Conservation (phyloP, 2,113 vertebrate species). For the Propithecus coquereli region DNA sequence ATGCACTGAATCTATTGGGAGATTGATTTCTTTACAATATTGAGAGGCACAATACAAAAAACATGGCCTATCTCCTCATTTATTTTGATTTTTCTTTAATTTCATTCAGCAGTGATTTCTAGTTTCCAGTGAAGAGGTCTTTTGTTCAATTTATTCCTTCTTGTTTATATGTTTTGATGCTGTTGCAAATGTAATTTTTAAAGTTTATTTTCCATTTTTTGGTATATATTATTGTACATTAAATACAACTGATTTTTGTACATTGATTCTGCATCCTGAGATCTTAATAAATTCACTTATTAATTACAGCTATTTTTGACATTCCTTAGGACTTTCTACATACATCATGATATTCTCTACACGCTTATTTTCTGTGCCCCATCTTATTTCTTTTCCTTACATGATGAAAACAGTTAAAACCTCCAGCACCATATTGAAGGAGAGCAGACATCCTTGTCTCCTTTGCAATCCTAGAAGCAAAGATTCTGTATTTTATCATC, state of each 20-base stretch:
- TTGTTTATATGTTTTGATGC: not conserved
- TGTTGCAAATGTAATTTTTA: too few species aligned
- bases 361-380: not conserved
- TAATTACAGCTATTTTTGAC: not conserved
- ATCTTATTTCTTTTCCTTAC: not conserved
- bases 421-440: not conserved
- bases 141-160: not conserved
- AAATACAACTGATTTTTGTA: too few species aligned
- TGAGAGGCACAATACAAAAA: not conserved
- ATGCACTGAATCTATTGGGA: not conserved
- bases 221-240: too few species aligned
- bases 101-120: not conserved
- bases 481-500: not conserved
- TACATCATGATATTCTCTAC: not conserved
- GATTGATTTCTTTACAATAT: not conserved
- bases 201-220: too few species aligned
- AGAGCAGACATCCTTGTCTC: not conserved
- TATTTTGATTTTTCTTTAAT: not conserved
- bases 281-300: too few species aligned
- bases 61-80: not conserved
- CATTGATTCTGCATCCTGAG: too few species aligned
- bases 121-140: not conserved
- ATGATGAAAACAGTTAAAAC: not conserved
- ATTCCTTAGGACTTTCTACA: not conserved
- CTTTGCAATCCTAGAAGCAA: not conserved